Conservation (phyloP, 2,797 vertebrate genomes). For the Tadarida brasiliensis region DNA sequence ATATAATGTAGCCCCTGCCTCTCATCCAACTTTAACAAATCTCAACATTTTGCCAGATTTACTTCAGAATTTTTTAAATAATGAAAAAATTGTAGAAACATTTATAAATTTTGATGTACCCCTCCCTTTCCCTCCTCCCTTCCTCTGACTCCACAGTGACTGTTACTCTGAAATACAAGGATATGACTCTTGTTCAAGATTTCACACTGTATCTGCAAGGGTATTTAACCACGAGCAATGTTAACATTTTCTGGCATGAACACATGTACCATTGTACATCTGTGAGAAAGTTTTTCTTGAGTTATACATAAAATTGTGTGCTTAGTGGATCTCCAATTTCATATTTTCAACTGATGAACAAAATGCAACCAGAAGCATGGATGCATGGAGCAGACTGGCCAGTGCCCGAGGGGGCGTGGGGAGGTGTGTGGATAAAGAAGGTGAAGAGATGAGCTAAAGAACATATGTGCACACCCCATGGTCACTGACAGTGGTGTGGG, state of each 20-base stretch:
- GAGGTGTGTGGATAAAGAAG: too few relatives aligned
- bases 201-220: neutral
- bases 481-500: too few relatives aligned
- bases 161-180: neutral
- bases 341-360: neutral
- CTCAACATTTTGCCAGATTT: neutral
- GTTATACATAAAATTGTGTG: neutral
- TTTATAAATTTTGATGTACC: neutral
- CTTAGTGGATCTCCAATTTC: neutral
- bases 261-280: neutral
- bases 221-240: neutral
- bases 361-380: too few relatives aligned
- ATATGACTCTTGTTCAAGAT: neutral
- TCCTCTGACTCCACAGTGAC: neutral
- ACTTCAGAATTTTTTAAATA: neutral
- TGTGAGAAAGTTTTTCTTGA: constrained; percentile 40
- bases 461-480: too few relatives aligned
- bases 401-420: too few relatives aligned
- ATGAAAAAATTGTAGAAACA: neutral
- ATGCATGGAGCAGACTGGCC: too few relatives aligned
- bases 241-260: constrained; percentile 37
- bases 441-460: too few relatives aligned
- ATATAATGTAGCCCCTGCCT: neutral
- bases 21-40: neutral
- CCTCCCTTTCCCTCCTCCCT: neutral